Evolutionary conservation across 2,797 vertebrate genomes (phyloP), one percentile per base, ranked within the genome.

Genomic region (Sebastes vulpes): DNA sequence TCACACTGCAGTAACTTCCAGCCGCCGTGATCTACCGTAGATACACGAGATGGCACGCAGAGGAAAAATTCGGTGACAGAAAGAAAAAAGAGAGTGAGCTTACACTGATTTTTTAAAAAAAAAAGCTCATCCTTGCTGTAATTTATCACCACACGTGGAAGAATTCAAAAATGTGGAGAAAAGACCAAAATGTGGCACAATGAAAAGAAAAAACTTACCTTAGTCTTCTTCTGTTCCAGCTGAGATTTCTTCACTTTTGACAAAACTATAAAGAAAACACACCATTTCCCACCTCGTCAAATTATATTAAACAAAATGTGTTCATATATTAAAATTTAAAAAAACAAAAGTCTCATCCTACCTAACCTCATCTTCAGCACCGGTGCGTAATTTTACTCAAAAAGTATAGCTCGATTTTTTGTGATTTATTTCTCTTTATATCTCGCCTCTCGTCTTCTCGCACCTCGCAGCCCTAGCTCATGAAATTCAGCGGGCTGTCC

Each of bases 1-100:
- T 97, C 96, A 96, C 96, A 96, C 96, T 97, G 96, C 96, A 97
- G 96, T 89, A 96, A 96, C 94, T 97, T 95, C 89, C 81, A 95
- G 88, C 85, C 81, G 84, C 94, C 88, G 89, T 85, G 80, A 90
- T 89, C 90, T 92, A 92, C 95, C 93, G 95, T 95, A 95, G 4
- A 84, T 65, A 60, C 89, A 70, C 75, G 68, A 91, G 76, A 79
- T n/a, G 84, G 21, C 87, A 83, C 93, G 91, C 91, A 93, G 70
- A 52, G 58, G 32, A 53, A 80, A 38, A 80, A 79, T 20, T 32
- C 6, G 21, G 25, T 65, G 57, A 72, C n/a, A 35, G 5, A 7
- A 26, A 31, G 5, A 9, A 28, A 31, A 50, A 29, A 35, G 52
- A 56, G 68, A 56, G 64, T 31, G 50, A 42, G 16, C 1, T 60